Percentiles rank a stretch among this genome's conserved stretches.
These are phyloP conservation scores for Elanoides forficatus DNA, from an alignment of 2,113 vertebrate genomes.

Conservation along the genomic window DNA sequence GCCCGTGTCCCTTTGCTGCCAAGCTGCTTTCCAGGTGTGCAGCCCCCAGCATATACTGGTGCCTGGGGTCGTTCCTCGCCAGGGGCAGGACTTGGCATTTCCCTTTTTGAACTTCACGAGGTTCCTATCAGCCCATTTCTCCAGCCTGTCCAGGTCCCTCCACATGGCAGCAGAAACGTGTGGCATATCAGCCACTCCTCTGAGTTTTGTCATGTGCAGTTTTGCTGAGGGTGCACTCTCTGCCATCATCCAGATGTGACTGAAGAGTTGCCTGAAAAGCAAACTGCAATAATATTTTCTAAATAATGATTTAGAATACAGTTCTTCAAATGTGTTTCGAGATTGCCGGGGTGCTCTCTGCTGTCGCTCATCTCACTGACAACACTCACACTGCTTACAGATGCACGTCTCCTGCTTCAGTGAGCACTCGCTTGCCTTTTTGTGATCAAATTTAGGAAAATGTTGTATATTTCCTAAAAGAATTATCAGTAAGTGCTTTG, in stretches of 20 bases:
- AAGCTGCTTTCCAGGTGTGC: not conserved
- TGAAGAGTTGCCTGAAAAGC: not conserved
- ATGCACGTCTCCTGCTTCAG: not conserved
- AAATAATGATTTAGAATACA: not conserved
- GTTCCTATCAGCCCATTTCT: not conserved
- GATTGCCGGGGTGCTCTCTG: not conserved
- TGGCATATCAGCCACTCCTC: not conserved
- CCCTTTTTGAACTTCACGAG: not conserved
- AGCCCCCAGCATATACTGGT: not conserved
- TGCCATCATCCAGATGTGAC: not conserved
- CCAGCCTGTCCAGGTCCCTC: not conserved
- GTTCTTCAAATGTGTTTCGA: not conserved
- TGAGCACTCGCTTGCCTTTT: not conserved
- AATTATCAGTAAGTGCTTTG: not conserved
- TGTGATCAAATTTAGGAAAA: not conserved
- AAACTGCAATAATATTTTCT: not conserved
- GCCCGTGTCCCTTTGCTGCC: not conserved
- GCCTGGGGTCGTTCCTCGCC: not conserved
- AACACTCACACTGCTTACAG: not conserved
- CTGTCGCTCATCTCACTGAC: not conserved
- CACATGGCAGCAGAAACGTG: not conserved
- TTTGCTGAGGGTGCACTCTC: not conserved
- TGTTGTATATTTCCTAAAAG: not conserved
- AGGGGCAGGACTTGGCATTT: not conserved
- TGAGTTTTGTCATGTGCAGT: not conserved